Conservation (phyloP, 2,113 vertebrate species). For the Spilogale gracilis region DNA sequence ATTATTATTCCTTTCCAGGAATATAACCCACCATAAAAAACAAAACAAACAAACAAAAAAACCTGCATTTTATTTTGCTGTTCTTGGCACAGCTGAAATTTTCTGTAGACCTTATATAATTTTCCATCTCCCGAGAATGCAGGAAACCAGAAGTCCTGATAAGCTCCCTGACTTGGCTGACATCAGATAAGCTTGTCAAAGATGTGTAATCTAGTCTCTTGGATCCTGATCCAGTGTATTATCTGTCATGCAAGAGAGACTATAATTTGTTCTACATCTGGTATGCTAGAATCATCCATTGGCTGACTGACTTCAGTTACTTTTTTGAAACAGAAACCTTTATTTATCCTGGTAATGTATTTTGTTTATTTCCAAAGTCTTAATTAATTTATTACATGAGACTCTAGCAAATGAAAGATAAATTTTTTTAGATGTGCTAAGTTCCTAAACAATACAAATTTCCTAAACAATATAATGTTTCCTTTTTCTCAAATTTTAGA, state of each 20-base stretch:
- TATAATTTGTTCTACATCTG: not conserved
- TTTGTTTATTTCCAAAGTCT: constrained; percentile 50
- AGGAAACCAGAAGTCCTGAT: not conserved
- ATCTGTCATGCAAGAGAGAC: constrained; percentile 26
- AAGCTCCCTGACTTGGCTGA: not conserved
- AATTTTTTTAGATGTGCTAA: not conserved
- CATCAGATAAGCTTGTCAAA: constrained; percentile 22
- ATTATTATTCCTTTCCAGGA: not conserved
- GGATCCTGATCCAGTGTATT: not conserved
- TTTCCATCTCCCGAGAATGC: not conserved
- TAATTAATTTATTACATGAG: constrained; percentile 52
- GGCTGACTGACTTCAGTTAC: constrained; percentile 53
- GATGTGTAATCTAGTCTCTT: not conserved
- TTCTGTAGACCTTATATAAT: not conserved
- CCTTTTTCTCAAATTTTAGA: no score
- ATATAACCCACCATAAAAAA: not conserved
- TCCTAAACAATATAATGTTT: not conserved
- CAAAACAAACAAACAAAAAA: not conserved
- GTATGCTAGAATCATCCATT: not conserved
- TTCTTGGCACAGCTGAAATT: not conserved
- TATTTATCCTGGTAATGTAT: not conserved
- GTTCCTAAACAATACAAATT: not conserved
- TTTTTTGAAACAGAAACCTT: constrained; percentile 62
- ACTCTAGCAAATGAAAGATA: constrained; percentile 43
- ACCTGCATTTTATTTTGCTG: not conserved